A percentile compares a stretch with the other conserved stretches of the same genome.
Conservation (phyloP, 2,888 invertebrate species). For the Mythimna impura region DNA sequence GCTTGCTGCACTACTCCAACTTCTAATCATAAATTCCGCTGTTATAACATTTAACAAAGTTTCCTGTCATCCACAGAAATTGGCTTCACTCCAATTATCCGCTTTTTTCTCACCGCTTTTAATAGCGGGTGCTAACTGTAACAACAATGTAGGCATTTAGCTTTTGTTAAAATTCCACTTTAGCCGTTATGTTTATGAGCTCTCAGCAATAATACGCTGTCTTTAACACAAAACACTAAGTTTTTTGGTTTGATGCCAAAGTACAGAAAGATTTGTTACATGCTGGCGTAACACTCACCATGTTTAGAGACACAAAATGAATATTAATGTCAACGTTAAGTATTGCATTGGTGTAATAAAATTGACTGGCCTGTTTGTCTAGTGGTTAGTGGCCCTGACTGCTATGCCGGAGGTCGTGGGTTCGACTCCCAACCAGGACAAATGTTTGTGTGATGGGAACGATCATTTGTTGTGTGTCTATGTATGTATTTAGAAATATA, state of each 20-base stretch:
- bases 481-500: no score
- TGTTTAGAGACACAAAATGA: conserved; percentile 50
- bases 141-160: conserved; percentile 69
- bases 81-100: conserved; percentile 74
- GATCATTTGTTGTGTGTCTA: no score
- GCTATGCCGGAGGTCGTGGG: no score
- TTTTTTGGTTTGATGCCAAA: conserved; percentile 67
- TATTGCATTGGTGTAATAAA: conserved; percentile 19
- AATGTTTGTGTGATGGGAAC: no score
- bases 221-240: conserved; percentile 63
- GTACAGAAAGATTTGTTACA: conserved; percentile 64
- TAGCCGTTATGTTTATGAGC: conserved; percentile 64
- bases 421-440: no score
- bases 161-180: conserved; percentile 64
- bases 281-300: conserved; percentile 49
- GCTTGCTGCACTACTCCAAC: conserved; percentile 72
- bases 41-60: conserved; percentile 82
- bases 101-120: conserved; percentile 65
- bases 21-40: conserved; percentile 81
- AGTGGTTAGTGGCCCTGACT: no score
- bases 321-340: conserved; percentile 49
- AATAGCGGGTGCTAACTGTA: conserved; percentile 69
- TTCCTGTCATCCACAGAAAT: conserved; percentile 81
- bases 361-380: neutral
- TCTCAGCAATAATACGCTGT: conserved; percentile 59